These are phyloP conservation scores for Istiophorus platypterus DNA, from an alignment of 2,113 vertebrate species.

Conservation along the genomic window DNA sequence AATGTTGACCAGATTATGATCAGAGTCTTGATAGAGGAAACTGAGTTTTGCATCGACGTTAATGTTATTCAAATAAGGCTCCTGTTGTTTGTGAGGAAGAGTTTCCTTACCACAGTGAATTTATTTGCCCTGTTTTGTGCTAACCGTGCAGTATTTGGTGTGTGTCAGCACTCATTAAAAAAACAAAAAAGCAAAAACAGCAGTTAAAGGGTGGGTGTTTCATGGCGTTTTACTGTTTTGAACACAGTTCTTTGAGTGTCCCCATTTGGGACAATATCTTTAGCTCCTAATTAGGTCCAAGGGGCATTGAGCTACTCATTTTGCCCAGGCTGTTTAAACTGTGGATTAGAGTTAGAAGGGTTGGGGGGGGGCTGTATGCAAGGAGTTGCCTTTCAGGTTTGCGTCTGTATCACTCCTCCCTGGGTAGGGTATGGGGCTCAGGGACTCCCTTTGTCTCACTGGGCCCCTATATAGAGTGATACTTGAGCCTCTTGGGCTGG, in stretches of 20 bases:
- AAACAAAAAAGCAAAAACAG: slow-evolving; percentile 19
- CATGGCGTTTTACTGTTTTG: slow-evolving; percentile 25
- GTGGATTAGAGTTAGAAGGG: slow-evolving; percentile 21
- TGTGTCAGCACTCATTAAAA: slow-evolving; percentile 38
- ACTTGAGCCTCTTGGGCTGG: slow-evolving; percentile 68
- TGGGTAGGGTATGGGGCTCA: slow-evolving; percentile 42
- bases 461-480: slow-evolving; percentile 54
- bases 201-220: slow-evolving; percentile 9
- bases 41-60: neutral
- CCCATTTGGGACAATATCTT: slow-evolving; percentile 62
- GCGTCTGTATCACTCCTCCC: slow-evolving; percentile 39
- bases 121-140: slow-evolving; percentile 1
- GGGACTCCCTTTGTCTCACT: slow-evolving; percentile 72
- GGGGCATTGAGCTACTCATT: slow-evolving; percentile 62
- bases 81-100: neutral
- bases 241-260: slow-evolving; percentile 35
- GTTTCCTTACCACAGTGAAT: neutral
- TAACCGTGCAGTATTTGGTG: neutral
- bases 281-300: slow-evolving; percentile 69
- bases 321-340: slow-evolving; percentile 42
- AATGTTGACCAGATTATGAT: neutral
- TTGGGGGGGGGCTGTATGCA: slow-evolving; percentile 22
- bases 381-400: slow-evolving; percentile 71
- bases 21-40: neutral
- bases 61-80: neutral